Base-by-base conservation (phyloP, 2,113 vertebrate genomes). In the Apteryx mantelli region DNA sequence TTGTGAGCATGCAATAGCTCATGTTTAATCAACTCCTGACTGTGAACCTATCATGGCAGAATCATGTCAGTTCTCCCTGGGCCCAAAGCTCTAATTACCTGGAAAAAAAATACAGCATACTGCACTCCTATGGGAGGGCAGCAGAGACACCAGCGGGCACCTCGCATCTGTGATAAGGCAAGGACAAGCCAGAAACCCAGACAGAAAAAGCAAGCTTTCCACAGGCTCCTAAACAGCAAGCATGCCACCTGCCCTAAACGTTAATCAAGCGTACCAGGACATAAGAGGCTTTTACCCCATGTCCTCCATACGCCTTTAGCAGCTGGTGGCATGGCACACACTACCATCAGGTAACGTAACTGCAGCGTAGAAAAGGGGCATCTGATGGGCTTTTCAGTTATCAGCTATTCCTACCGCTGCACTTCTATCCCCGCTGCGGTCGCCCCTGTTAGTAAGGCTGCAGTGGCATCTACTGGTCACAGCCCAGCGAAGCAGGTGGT, bases 381-480 rank as follows among this genome's bases (percentile, higher is more conserved):
- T 38, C 36, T 38, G 36, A 38, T 38, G 36, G 36, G 36, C 36
- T 38, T 38, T 38, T 38, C 36, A 50, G 53, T 5, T 3, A 0
- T 21, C 76, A 6, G 11, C 13, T 2, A 3, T 3, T 10, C 0
- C 21, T 68, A 3, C 12, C 11, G 22, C 22, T 3, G 5, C 9
- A 5, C 53, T 78, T 25, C 18, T 30, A 46, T 73, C 34, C 44
- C 5, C 21, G 48, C 24, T 22, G 20, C 82, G 26, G 24, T 11
- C 16, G 36, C 20, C 61, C 38, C 88, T 10, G 55, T 46, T 93
- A 66, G 20, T n/a, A 32, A 74, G 66, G 52, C 88, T 92, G 91
- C 95, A 96, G 94, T 87, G 93, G 84, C 94, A 97, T 73, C 98
- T 98, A 64, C 97, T 95, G 98, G 97, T 2, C 13, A 34, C 6